These are phyloP conservation scores for Lemur catta DNA, from an alignment of 2,797 vertebrate species.

Conservation along the genomic window DNA sequence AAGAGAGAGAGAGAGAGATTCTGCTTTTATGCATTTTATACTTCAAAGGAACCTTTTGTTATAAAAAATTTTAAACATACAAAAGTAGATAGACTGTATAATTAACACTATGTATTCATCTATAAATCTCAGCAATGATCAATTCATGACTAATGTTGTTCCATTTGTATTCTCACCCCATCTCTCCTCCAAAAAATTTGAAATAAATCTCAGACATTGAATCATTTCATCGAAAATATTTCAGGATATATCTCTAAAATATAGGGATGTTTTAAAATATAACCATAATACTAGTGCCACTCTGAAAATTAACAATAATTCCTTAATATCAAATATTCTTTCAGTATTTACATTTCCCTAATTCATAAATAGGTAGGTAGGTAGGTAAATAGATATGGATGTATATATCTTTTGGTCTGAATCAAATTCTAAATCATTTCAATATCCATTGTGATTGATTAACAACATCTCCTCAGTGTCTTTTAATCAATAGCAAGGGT, in stretches of 20 bases:
- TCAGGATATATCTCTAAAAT: neutral
- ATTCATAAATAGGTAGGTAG: neutral
- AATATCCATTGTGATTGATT: neutral
- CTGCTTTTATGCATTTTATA: neutral
- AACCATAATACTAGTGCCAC: neutral
- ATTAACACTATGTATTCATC: neutral
- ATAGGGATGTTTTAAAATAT: neutral
- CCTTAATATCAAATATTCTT: neutral
- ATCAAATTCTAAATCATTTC: conserved; percentile 4
- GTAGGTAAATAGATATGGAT: neutral
- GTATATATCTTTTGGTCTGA: neutral
- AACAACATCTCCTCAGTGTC: neutral
- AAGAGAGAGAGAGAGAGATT: neutral
- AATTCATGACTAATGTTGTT: neutral
- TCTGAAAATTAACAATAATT: neutral
- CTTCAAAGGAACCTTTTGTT: neutral
- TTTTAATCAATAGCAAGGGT: neutral
- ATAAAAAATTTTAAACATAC: neutral
- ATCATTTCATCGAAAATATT: conserved; percentile 29
- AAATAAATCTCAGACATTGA: neutral
- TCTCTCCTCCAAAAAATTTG: neutral
- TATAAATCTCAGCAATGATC: neutral
- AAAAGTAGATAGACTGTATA: neutral
- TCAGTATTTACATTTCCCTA: neutral
- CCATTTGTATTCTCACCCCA: neutral